Percentiles rank a stretch among this genome's conserved stretches.
Conservation (phyloP, 1,140 invertebrate species). For the Cotesia chilonis region DNA sequence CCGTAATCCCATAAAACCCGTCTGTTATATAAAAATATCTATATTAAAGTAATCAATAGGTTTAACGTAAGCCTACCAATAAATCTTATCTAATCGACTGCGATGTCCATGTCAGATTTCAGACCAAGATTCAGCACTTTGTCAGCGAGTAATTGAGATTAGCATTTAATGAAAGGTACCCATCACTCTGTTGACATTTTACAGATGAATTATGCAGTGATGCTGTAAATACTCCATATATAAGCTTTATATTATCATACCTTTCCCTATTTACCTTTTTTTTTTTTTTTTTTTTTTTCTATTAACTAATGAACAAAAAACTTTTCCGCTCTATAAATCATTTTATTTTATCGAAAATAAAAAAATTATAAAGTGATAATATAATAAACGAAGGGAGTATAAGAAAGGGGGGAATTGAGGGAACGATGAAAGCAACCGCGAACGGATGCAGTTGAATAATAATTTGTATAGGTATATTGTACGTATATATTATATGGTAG, state of each 20-base stretch:
- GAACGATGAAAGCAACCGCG: conserved; percentile 1
- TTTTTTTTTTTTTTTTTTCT: conserved; percentile 4
- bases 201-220: conserved; percentile 25
- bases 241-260: neutral
- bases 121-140: conserved; percentile 18
- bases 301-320: no score
- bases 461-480: conserved; percentile 11
- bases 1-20: no score
- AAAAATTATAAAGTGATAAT: no score
- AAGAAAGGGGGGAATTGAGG: neutral
- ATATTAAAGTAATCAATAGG: no score
- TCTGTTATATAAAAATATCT: no score
- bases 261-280: neutral
- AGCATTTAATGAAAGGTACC: conserved; percentile 27
- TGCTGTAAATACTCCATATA: conserved; percentile 10
- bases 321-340: no score
- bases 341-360: no score
- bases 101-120: neutral
- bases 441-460: conserved; percentile 9
- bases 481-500: neutral
- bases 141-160: conserved; percentile 24
- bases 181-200: conserved; percentile 11
- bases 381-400: no score
- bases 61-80: neutral
- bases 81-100: conserved; percentile 9